Evolutionary conservation across 2,113 vertebrate species (phyloP).

Genomic region (Gobius niger): DNA sequence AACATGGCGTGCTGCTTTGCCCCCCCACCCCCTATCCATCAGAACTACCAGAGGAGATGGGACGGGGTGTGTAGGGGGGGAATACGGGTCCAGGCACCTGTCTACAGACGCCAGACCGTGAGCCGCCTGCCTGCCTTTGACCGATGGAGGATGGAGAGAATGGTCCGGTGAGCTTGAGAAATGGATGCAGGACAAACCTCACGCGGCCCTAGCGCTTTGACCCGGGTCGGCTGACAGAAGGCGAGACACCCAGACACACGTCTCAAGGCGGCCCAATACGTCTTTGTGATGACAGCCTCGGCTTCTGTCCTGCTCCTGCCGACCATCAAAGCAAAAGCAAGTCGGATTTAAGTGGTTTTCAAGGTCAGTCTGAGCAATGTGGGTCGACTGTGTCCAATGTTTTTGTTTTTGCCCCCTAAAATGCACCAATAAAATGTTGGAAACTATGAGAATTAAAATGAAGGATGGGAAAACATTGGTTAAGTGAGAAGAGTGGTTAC

Average conservation of each 20-base stretch:
- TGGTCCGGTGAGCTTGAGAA: slow-evolving; percentile 69
- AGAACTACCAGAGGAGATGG: slow-evolving; percentile 52
- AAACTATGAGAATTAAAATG: too few species aligned
- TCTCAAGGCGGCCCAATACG: slow-evolving; percentile 33
- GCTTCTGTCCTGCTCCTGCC: slow-evolving; percentile 10
- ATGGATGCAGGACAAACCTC: slow-evolving; percentile 48
- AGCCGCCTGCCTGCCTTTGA: slow-evolving; percentile 29
- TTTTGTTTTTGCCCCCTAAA: neutral
- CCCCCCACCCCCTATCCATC: slow-evolving; percentile 70
- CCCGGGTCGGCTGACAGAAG: slow-evolving; percentile 47
- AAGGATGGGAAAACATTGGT: neutral
- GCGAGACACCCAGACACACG: slow-evolving; percentile 30
- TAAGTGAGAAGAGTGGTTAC: neutral
- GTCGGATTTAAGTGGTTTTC: slow-evolving; percentile 3
- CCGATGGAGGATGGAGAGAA: slow-evolving; percentile 41
- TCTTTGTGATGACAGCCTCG: slow-evolving; percentile 54
- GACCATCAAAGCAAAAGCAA: slow-evolving; percentile 10
- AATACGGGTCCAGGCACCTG: slow-evolving; percentile 62
- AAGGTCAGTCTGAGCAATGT: neutral
- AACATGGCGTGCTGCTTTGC: slow-evolving; percentile 43
- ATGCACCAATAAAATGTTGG: too few species aligned
- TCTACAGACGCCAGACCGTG: slow-evolving; percentile 42
- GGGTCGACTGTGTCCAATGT: neutral
- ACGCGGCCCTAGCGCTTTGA: slow-evolving; percentile 53
- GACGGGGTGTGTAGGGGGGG: slow-evolving; percentile 34